Base-by-base conservation (phyloP, 2,797 vertebrate genomes). In the Discoglossus pictus region DNA sequence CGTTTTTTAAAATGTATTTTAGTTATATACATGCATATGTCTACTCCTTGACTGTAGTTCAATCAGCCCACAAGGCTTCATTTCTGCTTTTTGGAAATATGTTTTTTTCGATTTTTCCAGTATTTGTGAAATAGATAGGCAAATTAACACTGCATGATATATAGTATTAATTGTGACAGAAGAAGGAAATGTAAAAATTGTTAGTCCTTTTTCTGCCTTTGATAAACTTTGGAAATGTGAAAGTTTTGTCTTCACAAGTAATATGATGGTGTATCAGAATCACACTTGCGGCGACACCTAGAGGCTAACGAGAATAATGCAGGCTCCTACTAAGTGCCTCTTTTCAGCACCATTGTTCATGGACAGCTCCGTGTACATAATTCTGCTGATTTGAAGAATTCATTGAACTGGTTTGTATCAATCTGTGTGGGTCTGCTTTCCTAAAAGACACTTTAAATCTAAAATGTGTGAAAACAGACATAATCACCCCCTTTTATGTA, bases 191-290 rank as follows among this genome's bases (percentile, higher is more conserved):
- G 27, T 43, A 44, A 55, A 38, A 36, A 24, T 38, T 44, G n/a
- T 65, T 42, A 36, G 39, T 55, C 51, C 40, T 55, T 55, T 65
- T 36, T 54, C 62, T 55, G 51, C 31, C 53, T 66, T 66, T 56
- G 43, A 66, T 66, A 21, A 66, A 48, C 64, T 66, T 66, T 58
- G 25, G 56, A 39, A 39, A 48, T 48, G 56, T 10, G 4, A 31
- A 4, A 40, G 8, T 34, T n/a, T 40, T 43, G 18, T 46, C 62
- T 16, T 23, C 21, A 55, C 20, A 36, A 17, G 10, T n/a, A 48
- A 5, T 7, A 39, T 21, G 11, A 24, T 15, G 27, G 18, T n/a
- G 4, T 43, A 13, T 20, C 8, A 40, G 21, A 31, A 20, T 27
- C 21, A 58, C 53, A 40, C 43, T 21, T 18, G 13, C 31, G 25